Evolutionary conservation across 2,797 vertebrate species (phyloP).

Genomic region (Brachyrhaphis roseni): DNA sequence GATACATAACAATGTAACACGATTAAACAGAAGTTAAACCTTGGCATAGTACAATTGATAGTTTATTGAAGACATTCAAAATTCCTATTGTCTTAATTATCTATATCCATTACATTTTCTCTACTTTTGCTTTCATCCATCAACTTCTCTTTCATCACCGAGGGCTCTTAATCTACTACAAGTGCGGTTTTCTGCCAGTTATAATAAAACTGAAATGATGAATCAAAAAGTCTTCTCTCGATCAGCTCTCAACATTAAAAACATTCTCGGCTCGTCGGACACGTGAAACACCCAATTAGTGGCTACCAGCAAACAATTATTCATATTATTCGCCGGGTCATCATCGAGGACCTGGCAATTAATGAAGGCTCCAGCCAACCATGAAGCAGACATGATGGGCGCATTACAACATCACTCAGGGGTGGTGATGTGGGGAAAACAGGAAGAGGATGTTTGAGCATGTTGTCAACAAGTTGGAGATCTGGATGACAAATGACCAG

Average conservation of each 20-base stretch:
- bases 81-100: neutral
- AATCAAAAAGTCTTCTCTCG: neutral
- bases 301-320: conserved; percentile 63
- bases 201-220: neutral
- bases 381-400: conserved; percentile 74
- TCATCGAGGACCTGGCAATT: conserved; percentile 48
- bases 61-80: neutral
- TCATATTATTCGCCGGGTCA: conserved; percentile 68
- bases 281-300: conserved; percentile 47
- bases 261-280: conserved; percentile 16
- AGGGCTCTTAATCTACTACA: neutral
- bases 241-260: neutral
- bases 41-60: neutral
- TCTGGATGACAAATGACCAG: conserved; percentile 72
- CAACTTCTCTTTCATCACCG: neutral
- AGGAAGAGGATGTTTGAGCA: conserved; percentile 60
- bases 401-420: conserved; percentile 59
- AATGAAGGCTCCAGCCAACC: conserved; percentile 72
- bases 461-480: conserved; percentile 70
- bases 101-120: neutral
- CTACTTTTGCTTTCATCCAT: neutral
- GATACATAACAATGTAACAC: neutral
- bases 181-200: neutral
- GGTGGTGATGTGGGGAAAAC: conserved; percentile 47
- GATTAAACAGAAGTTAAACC: neutral